A percentile compares a stretch with the other conserved stretches of the same genome.
Evolutionary conservation across 2,888 invertebrate species (phyloP).

Genomic region (Stenchaetothrips biformis): DNA sequence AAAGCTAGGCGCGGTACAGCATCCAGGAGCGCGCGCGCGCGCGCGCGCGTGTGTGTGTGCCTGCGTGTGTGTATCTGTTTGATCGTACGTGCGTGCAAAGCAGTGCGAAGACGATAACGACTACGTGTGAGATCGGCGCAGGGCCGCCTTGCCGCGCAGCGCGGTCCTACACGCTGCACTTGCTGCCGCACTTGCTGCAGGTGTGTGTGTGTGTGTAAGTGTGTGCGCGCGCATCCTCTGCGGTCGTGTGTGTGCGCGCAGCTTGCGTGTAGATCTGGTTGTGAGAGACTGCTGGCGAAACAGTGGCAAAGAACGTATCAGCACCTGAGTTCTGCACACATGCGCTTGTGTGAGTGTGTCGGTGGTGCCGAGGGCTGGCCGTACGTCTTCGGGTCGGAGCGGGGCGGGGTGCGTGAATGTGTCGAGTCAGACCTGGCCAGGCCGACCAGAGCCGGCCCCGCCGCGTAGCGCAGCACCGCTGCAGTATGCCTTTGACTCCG

Average conservation of each 20-base stretch:
- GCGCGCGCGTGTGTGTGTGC: not conserved
- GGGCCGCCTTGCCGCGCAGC: not conserved
- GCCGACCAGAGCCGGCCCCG: not conserved
- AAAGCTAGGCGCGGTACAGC: no score
- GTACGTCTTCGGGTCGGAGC: not conserved
- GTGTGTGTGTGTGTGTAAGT: not conserved
- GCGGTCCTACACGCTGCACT: not conserved
- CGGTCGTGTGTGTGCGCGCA: no score
- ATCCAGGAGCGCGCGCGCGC: not conserved
- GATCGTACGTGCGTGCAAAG: not conserved
- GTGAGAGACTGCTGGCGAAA: no score
- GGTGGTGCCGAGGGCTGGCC: not conserved
- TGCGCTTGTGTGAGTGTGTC: not conserved
- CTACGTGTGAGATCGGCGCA: constrained; percentile 4
- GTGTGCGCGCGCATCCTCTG: not conserved
- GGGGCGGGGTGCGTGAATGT: not conserved
- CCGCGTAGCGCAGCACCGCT: not conserved
- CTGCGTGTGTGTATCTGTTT: not conserved
- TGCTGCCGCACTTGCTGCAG: not conserved
- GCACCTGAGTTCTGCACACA: not conserved
- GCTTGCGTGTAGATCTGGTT: no score
- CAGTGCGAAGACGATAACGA: constrained; percentile 18
- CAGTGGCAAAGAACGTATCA: no score
- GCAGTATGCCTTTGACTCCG: not conserved
- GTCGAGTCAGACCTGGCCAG: not conserved